Base-by-base conservation (phyloP, 2,113 vertebrate species). In the Hiodon alosoides region DNA sequence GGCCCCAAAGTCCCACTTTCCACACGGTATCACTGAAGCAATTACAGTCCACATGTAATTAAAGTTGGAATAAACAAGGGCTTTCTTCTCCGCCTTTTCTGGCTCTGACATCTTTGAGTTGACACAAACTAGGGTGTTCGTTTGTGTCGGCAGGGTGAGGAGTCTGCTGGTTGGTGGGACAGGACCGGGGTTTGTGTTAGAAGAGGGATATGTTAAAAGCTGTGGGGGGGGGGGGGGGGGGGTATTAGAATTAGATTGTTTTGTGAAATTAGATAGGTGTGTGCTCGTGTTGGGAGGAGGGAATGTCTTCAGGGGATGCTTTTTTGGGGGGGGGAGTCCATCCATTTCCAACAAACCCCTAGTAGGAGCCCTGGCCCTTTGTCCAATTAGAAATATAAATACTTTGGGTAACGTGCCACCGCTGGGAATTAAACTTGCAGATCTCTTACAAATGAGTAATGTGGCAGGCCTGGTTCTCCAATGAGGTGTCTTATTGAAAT, bases 381-480 rank as follows among this genome's bases (percentile, higher is more conserved):
- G 85, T 93, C 94, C 95, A 96, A 97, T 98, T 96, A 95, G 93
- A 92, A 95, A 93, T 91, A 93, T 95, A 96, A 98, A 97, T 93
- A 96, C 91, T 92, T 92, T 93, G 92, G 87, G 94, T 94, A 95
- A 93, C 85, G 92, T 89, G 83, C 84, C 88, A 89, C 96, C 92
- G 68, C 55, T 84, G 96, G 95, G 96, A 97, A 92, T 94, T 93
- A 86, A 90, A 89, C 93, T 93, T 86, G 91, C 93, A 92, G 94
- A 93, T 96, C 94, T 94, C 91, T 93, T 95, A 93, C 94, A 91
- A 91, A 92, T 86, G 90, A 90, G 93, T 91, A 91, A 94, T 91
- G 93, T 83, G 88, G 94, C 89, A 92, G 92, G 93, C 91, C 93
- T 93, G 77, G 89, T 93, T 93, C 93, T 95, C 94, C 94, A 89